Evolutionary conservation across 2,888 invertebrate genomes (phyloP), one percentile per base, ranked within the genome.

Genomic region (Synergus itoensis): DNA sequence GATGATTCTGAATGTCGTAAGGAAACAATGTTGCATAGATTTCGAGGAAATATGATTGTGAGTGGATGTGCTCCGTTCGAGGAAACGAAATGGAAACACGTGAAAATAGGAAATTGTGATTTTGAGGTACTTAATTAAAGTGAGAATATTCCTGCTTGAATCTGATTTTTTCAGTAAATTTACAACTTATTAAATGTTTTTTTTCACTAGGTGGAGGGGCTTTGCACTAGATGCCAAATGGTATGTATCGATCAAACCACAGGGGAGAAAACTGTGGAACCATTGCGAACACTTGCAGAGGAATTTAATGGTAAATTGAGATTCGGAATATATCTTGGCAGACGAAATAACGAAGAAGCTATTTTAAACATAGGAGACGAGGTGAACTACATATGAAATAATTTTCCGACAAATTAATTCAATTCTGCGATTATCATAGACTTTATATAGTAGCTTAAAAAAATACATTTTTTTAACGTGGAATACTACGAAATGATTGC

Each of bases 201-300:
- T 48, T 48, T 67, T 18, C n/a, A 9, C n/a, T 8, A 97, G 95
- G 95, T 95, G 77, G 95, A 95, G 85, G 97, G 97, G 0, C 94
- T 95, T 63, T 99, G 99, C 89, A 96, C 95, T 0, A 94, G 99
- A 78, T 99, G 99, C 90, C 98, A 98, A 92, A 99, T 99, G 97
- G 96, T 99, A 80, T 98, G 99, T 91, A 96, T 99, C 81, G 96
- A 99, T 92, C 99, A 98, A 92, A 93, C 94, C 65, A 97, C 96
- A 1, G 98, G 97, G 0, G 93, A 95, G 84, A 97, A 96, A 88
- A 96, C 96, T 0, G 94, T 95, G 0, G 97, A 97, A 90, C 97
- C 97, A 0, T 92, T 97, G 14, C 93, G 95, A 83, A 96, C 97
- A 1, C 94, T 97, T 84, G 95, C 96, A 0, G 94, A 94, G 88